These are phyloP conservation scores for Alcedo quadribrachys DNA, from an alignment of 2,797 vertebrate species.

Conservation along the genomic window DNA sequence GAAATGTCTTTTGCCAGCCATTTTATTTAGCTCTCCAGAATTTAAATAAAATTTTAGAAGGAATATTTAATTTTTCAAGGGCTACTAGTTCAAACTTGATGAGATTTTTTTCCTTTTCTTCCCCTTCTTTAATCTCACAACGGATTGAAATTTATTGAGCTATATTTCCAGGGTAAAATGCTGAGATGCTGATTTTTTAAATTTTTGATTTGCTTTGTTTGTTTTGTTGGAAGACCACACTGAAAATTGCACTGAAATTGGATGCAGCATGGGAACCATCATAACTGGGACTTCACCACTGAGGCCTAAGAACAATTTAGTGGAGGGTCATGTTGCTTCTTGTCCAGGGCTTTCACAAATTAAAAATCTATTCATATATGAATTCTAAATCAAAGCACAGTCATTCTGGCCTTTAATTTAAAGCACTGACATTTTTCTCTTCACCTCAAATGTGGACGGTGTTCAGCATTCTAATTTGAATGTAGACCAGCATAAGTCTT, in stretches of 20 bases:
- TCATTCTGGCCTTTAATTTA: conserved; percentile 13
- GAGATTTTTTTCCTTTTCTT: neutral
- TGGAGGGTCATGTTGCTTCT: conserved; percentile 19
- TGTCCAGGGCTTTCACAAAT: conserved; percentile 26
- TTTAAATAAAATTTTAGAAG: neutral
- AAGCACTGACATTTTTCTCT: neutral
- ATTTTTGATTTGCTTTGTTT: neutral
- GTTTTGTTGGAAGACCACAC: conserved; percentile 23
- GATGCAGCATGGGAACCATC: neutral
- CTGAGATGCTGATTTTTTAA: conserved; percentile 10
- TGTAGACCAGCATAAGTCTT: neutral
- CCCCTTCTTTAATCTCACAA: neutral
- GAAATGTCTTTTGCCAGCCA: neutral
- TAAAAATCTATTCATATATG: conserved; percentile 9
- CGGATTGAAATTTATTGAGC: conserved; percentile 18
- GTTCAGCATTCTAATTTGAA: conserved; percentile 32
- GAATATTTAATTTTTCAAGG: neutral
- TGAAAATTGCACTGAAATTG: conserved; percentile 43
- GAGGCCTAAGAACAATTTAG: neutral
- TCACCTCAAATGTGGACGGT: neutral
- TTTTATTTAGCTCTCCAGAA: neutral
- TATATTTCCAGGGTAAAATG: neutral
- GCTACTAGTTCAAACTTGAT: neutral
- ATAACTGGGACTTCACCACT: neutral
- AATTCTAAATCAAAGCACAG: conserved; percentile 10